Conservation (phyloP, 2,113 vertebrate species). For the Ictalurus furcatus region DNA sequence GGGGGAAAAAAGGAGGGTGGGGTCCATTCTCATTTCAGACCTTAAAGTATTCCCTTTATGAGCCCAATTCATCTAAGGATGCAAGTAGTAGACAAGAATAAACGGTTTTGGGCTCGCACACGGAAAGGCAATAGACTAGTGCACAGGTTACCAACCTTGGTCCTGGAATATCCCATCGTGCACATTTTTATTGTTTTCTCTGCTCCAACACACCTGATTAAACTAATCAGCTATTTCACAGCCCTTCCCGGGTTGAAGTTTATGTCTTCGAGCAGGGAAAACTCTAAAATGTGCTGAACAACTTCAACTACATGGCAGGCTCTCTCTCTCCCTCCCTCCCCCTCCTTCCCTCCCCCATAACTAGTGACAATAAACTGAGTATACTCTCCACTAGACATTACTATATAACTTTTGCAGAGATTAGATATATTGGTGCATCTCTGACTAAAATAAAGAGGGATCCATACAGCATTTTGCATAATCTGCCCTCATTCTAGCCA, state of each 20-base stretch:
- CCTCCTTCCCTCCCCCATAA: neutral
- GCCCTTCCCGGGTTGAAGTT: neutral
- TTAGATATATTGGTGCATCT: neutral
- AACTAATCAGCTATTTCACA: neutral
- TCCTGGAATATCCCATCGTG: neutral
- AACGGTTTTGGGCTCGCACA: neutral
- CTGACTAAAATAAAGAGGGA: neutral
- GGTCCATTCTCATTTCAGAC: conserved; percentile 30
- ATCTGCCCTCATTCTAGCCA: neutral
- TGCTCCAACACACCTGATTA: neutral
- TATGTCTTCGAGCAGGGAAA: neutral
- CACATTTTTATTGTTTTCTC: neutral
- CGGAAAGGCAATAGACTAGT: neutral
- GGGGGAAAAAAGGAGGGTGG: neutral
- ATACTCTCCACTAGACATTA: neutral
- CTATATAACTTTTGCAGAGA: neutral
- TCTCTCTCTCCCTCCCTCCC: neutral
- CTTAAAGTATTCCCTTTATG: conserved; percentile 26
- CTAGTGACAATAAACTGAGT: neutral
- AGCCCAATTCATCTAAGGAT: conserved; percentile 21
- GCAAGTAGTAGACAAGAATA: neutral
- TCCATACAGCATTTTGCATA: neutral
- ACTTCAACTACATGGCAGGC: neutral
- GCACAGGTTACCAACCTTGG: neutral
- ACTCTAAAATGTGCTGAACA: neutral